Conservation (phyloP, 2,888 invertebrate genomes). For the Orchesellides sinensis region DNA sequence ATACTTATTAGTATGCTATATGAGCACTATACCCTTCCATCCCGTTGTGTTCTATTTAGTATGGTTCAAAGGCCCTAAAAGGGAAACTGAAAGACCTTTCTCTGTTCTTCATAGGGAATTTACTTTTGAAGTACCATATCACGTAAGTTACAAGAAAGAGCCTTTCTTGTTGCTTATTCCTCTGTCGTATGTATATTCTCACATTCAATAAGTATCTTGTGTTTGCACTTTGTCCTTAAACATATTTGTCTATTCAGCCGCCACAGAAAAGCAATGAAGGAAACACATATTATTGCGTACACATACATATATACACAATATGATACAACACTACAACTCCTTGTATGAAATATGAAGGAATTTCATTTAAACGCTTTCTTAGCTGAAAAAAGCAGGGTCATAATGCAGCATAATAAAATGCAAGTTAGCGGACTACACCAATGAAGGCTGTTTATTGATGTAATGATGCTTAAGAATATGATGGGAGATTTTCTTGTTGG, state of each 20-base stretch:
- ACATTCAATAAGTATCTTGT: constrained; percentile 9
- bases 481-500: background rate
- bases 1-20: background rate
- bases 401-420: background rate
- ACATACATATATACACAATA: background rate
- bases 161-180: background rate
- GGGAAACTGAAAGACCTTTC: constrained; percentile 3
- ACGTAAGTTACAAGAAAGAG: background rate
- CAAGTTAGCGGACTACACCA: too few relatives aligned
- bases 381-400: background rate
- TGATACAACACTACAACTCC: background rate
- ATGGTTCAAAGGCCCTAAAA: background rate
- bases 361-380: constrained; percentile 49
- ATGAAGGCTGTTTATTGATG: background rate
- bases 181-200: background rate
- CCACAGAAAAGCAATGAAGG: background rate
- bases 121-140: background rate
- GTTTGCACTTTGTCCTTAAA: background rate
- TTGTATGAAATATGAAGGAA: constrained; percentile 29
- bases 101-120: background rate
- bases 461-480: background rate
- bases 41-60: background rate
- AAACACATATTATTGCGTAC: background rate
- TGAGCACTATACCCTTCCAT: background rate
- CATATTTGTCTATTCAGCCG: background rate